Percentiles rank a stretch among this genome's conserved stretches.
These are phyloP conservation scores for Spodoptera exigua DNA, from an alignment of 2,888 invertebrate species.

Conservation along the genomic window DNA sequence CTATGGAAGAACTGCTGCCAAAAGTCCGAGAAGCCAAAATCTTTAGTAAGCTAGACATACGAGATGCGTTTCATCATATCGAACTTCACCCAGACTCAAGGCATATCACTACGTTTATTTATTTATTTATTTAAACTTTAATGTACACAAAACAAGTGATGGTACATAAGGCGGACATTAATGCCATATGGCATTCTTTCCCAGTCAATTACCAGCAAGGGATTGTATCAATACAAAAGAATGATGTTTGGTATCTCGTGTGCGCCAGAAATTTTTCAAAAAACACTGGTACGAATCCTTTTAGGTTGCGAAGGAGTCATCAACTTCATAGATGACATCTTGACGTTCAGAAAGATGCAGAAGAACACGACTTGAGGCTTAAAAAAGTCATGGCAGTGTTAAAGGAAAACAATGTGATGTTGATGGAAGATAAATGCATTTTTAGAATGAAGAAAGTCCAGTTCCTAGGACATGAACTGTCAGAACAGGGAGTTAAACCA, in stretches of 20 bases:
- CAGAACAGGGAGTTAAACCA: neutral
- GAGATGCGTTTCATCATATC: conserved; percentile 29
- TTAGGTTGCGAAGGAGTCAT: conserved; percentile 46
- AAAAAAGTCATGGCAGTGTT: neutral
- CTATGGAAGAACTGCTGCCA: conserved; percentile 55
- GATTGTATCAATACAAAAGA: conserved; percentile 12
- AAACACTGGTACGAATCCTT: neutral
- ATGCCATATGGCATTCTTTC: too few relatives aligned
- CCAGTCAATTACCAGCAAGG: conserved; percentile 9
- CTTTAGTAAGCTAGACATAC: conserved; percentile 34
- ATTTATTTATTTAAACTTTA: too few relatives aligned
- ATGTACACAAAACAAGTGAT: too few relatives aligned
- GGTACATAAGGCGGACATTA: too few relatives aligned
- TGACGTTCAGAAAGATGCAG: conserved; percentile 43
- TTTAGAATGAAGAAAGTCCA: neutral
- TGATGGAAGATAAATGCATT: neutral
- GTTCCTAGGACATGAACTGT: conserved; percentile 1
- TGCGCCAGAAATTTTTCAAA: conserved; percentile 22
- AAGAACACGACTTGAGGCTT: conserved; percentile 18
- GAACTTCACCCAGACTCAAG: conserved; percentile 20
- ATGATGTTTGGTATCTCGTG: conserved; percentile 33
- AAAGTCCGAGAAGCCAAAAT: conserved; percentile 22
- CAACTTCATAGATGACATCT: conserved; percentile 61
- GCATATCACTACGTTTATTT: conserved; percentile 19
- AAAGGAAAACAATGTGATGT: conserved; percentile 1